Evolutionary conservation across 1,140 invertebrate species (phyloP).

Genomic region (Euwallacea similis): DNA sequence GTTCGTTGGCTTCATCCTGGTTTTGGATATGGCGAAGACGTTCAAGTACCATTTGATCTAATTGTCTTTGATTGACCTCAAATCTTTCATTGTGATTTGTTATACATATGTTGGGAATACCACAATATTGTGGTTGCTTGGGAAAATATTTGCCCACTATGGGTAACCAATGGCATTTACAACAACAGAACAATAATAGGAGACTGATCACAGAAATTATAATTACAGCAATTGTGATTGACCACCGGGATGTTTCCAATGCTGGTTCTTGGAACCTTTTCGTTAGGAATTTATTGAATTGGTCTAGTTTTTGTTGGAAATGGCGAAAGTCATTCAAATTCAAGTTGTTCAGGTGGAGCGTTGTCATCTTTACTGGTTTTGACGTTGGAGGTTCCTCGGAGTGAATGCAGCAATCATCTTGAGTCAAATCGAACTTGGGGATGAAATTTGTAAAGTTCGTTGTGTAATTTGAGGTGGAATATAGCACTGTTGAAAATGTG

Average conservation of each 20-base stretch:
- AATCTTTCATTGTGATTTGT: conserved; percentile 8
- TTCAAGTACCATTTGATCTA: background rate
- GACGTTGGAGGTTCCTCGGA: too few species aligned
- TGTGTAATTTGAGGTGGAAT: conserved; percentile 9
- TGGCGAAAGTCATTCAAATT: conserved; percentile 21
- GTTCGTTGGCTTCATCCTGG: too few species aligned
- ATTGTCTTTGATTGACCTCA: background rate
- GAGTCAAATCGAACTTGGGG: conserved; percentile 18
- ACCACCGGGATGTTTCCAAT: background rate
- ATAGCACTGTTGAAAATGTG: conserved; percentile 23
- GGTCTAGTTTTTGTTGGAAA: conserved; percentile 4
- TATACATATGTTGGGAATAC: conserved; percentile 9
- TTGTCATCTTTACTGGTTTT: conserved; percentile 11
- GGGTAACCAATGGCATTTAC: conserved; percentile 7
- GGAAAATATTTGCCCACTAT: conserved; percentile 11
- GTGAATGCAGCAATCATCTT: conserved; percentile 18
- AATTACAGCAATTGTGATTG: background rate
- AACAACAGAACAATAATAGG: conserved; percentile 3
- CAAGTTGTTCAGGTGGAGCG: background rate
- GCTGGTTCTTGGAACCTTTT: background rate
- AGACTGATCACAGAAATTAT: background rate
- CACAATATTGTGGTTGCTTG: background rate
- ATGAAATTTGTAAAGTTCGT: conserved; percentile 25
- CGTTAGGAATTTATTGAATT: conserved; percentile 2
- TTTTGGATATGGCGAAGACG: too few species aligned